Evolutionary conservation across 2,797 vertebrate species (phyloP).

Genomic region (Myotis findleyi): DNA sequence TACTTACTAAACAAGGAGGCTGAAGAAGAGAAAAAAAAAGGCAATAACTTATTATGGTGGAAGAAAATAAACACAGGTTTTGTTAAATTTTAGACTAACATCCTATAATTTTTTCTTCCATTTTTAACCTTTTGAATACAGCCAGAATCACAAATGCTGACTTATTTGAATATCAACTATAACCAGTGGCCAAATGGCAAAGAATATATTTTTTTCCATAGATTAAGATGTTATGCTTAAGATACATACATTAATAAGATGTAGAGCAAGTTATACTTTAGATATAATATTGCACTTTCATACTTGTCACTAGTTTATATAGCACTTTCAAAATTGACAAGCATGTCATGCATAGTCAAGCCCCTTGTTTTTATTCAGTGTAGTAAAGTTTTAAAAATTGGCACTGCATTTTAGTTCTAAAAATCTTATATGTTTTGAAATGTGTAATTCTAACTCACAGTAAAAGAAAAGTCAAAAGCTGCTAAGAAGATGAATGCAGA

Average conservation of each 20-base stretch:
- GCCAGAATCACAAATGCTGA: not conserved
- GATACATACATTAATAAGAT: not conserved
- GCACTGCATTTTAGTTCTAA: slow-evolving; percentile 8
- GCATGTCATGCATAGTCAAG: not conserved
- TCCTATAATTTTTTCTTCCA: not conserved
- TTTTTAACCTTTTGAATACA: slow-evolving; percentile 1
- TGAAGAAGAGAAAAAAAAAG: not conserved
- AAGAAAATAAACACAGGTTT: not conserved
- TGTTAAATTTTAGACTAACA: not conserved
- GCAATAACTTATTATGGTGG: not conserved
- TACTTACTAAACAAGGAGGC: not conserved
- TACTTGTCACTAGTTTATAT: not conserved
- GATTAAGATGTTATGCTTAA: not conserved
- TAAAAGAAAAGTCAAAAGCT: not conserved
- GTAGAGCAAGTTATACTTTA: not conserved
- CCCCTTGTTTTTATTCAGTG: not conserved
- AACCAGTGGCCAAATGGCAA: not conserved
- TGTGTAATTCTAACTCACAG: slow-evolving; percentile 2
- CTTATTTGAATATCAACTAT: not conserved
- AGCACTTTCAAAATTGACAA: not conserved
- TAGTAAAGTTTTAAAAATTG: not conserved
- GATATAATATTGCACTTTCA: not conserved
- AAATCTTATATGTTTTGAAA: slow-evolving; percentile 12
- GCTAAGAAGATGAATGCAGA: not conserved
- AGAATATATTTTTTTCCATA: not conserved